A percentile compares a stretch with the other conserved stretches of the same genome.
These are phyloP conservation scores for Brenthis hecate DNA, from an alignment of 2,888 invertebrate species.

Conservation along the genomic window DNA sequence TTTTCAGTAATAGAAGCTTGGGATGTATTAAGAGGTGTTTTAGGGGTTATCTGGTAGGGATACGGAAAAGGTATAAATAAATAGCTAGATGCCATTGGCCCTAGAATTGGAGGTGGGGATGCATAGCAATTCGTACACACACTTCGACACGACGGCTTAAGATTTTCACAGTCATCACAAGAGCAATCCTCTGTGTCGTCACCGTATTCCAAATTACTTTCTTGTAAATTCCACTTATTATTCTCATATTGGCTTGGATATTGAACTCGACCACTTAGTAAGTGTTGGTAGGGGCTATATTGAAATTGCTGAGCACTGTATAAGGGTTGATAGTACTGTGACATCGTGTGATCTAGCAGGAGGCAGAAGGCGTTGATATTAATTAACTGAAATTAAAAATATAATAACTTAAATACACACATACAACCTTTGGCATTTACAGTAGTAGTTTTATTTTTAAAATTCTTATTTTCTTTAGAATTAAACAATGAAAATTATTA, in stretches of 20 bases:
- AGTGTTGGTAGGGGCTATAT: conserved; percentile 28
- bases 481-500: too few species aligned
- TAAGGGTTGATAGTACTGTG: conserved; percentile 27
- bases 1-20: conserved; percentile 25
- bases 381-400: conserved; percentile 36
- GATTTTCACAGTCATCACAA: conserved; percentile 38
- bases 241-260: conserved; percentile 25
- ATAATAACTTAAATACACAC: neutral
- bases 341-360: conserved; percentile 22
- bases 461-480: too few species aligned
- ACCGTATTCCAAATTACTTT: conserved; percentile 37
- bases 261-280: conserved; percentile 14
- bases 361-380: conserved; percentile 27
- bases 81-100: conserved; percentile 22
- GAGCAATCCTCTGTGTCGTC: conserved; percentile 46
- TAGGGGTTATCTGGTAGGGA: conserved; percentile 28
- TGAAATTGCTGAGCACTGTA: conserved; percentile 23
- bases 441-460: too few species aligned
- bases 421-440: neutral
- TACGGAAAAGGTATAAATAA: conserved; percentile 37
- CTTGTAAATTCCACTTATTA: conserved; percentile 22
- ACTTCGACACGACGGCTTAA: conserved; percentile 37
- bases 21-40: conserved; percentile 7
- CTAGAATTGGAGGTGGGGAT: conserved; percentile 14
- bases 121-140: conserved; percentile 37